Conservation (phyloP, 2,113 vertebrate species). For the Melanerpes formicivorus region DNA sequence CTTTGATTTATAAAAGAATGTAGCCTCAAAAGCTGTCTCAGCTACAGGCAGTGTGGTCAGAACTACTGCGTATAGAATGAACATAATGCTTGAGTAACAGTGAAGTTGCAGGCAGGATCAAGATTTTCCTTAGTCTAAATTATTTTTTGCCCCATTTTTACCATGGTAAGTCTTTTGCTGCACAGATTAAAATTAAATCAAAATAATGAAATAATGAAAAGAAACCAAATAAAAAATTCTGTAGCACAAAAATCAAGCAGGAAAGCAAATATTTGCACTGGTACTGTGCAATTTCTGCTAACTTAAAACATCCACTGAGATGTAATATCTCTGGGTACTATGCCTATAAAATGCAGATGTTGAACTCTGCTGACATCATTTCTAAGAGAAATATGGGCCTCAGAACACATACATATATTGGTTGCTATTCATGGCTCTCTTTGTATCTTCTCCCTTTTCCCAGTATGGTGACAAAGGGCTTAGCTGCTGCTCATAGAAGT, state of each 20-base stretch:
- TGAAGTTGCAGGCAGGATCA: not conserved
- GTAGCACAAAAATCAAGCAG: not conserved
- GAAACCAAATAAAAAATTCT: not conserved
- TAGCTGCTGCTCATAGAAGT: not conserved
- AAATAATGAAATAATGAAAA: not conserved
- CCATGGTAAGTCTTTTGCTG: not conserved
- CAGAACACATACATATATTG: not conserved
- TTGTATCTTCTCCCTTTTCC: not conserved
- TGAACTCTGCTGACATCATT: not conserved
- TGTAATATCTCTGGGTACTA: not conserved
- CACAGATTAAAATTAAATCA: not conserved
- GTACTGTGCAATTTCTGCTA: not conserved
- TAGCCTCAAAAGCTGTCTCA: constrained; percentile 1
- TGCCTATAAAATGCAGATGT: not conserved
- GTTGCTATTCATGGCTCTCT: not conserved
- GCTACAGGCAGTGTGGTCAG: not conserved
- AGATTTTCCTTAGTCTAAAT: not conserved
- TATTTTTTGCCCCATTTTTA: not conserved
- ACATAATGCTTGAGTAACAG: not conserved
- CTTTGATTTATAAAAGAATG: constrained; percentile 14
- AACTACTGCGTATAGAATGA: not conserved
- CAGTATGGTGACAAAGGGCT: not conserved
- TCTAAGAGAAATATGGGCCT: not conserved
- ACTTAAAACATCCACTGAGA: not conserved
- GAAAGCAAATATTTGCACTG: not conserved